Evolutionary conservation across 1,140 invertebrate genomes (phyloP).

Genomic region (Arctopsyche grandis): DNA sequence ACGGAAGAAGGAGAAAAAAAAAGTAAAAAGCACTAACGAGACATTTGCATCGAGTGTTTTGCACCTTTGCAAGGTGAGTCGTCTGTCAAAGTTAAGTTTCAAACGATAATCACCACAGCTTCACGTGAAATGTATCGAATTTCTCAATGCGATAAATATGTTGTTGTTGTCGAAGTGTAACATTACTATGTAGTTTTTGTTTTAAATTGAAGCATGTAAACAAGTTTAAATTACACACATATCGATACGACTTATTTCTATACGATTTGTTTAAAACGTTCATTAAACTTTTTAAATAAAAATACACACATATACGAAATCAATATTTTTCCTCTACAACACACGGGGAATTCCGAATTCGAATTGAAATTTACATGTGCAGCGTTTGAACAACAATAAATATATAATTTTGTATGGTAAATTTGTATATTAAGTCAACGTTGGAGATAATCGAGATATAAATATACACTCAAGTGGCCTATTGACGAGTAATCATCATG

Average conservation of each 20-base stretch:
- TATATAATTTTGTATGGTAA: no score
- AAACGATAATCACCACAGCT: neutral
- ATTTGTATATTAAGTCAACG: no score
- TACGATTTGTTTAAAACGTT: neutral
- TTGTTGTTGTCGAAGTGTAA: neutral
- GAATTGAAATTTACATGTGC: no score
- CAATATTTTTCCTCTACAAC: no score
- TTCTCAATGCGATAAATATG: neutral
- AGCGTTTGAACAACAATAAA: no score
- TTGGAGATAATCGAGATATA: no score
- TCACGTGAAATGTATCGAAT: slow-evolving; percentile 29
- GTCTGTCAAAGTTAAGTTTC: neutral
- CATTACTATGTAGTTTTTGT: neutral
- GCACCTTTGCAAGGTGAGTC: neutral
- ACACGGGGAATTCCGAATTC: no score
- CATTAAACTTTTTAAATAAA: neutral
- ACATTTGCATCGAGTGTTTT: no score
- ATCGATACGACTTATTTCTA: neutral
- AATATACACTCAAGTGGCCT: neutral
- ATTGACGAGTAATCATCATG: neutral
- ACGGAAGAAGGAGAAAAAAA: no score
- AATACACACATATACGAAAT: no score
- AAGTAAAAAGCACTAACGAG: no score
- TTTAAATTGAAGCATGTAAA: neutral
- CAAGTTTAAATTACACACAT: slow-evolving; percentile 5